phyloP scores from a whole-genome alignment of 2,113 vertebrate genomes.

The Arvicanthis niloticus region DNA sequence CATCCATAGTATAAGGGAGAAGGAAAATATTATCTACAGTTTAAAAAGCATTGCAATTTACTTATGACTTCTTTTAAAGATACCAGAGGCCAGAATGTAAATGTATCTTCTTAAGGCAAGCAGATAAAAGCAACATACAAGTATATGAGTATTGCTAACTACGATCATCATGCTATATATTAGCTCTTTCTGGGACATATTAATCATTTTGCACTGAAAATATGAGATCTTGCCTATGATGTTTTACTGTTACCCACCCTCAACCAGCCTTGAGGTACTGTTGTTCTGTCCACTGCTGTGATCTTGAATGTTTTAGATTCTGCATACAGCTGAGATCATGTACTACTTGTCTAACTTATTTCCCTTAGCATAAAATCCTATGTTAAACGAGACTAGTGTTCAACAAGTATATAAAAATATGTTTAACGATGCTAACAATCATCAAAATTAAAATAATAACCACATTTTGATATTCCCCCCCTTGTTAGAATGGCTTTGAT shows the following conservation, averaged over 20 bases:
- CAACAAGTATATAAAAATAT: neutral
- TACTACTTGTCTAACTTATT: neutral
- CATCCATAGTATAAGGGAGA: neutral
- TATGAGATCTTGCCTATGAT: neutral
- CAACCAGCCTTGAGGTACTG: neutral
- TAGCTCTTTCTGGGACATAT: neutral
- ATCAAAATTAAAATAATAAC: neutral
- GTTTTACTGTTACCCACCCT: neutral
- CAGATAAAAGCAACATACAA: neutral
- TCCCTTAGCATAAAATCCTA: neutral
- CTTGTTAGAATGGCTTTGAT: neutral
- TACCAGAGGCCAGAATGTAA: neutral
- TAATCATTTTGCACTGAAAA: neutral
- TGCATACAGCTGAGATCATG: neutral
- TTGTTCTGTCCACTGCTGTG: neutral
- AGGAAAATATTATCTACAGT: neutral
- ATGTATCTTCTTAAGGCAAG: neutral
- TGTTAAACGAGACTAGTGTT: neutral
- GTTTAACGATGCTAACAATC: neutral
- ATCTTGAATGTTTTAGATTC: neutral
- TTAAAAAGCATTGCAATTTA: neutral
- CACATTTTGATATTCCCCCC: neutral
- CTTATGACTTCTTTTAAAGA: neutral
- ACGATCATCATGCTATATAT: neutral
- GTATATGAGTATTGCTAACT: neutral